These are phyloP conservation scores for Macquaria ambigua DNA, from an alignment of 2,113 vertebrate species.

Conservation along the genomic window DNA sequence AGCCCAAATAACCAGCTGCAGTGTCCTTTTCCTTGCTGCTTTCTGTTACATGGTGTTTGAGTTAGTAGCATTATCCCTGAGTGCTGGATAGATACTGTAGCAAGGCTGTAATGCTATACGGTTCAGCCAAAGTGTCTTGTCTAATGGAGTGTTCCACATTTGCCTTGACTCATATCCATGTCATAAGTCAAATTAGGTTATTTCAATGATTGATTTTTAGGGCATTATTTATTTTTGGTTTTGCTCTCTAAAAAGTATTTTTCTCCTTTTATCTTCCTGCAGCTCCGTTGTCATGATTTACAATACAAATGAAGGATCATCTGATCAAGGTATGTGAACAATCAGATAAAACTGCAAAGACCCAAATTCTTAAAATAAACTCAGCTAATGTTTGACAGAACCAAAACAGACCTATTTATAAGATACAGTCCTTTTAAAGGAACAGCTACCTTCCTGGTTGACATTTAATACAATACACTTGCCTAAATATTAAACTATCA, in stretches of 20 bases:
- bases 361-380: slow-evolving; percentile 62
- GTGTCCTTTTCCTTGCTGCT: no score
- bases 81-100: no score
- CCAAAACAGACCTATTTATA: slow-evolving; percentile 68
- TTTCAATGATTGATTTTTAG: background rate
- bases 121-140: background rate
- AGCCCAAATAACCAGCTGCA: background rate
- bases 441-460: slow-evolving; percentile 6
- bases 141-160: background rate
- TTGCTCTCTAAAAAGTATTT: background rate
- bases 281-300: slow-evolving; percentile 27
- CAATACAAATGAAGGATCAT: slow-evolving; percentile 29
- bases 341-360: slow-evolving; percentile 41
- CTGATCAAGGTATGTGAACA: slow-evolving; percentile 66
- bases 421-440: slow-evolving; percentile 38
- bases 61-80: background rate
- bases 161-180: background rate
- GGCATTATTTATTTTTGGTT: background rate
- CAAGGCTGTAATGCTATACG: background rate
- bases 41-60: background rate
- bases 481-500: background rate
- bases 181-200: background rate
- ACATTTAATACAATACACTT: background rate
- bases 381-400: slow-evolving; percentile 53
- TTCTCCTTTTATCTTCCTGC: slow-evolving; percentile 33